Percentiles rank a stretch among this genome's conserved stretches.
Conservation (phyloP, 2,113 vertebrate species). For the Laticauda colubrina region DNA sequence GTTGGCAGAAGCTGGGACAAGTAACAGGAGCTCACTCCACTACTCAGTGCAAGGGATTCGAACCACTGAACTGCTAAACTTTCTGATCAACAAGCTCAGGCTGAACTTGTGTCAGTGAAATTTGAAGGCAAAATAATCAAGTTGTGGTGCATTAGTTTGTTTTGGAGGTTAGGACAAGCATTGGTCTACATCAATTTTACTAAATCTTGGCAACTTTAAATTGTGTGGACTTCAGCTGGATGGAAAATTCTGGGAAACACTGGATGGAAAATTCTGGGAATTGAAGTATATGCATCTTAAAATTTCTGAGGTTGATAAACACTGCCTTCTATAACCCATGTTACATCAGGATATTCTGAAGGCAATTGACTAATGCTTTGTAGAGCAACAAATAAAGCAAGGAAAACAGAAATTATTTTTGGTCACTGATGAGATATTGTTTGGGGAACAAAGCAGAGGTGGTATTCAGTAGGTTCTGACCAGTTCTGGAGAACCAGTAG, state of each 20-base stretch:
- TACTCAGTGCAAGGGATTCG: too few species aligned
- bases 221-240: background rate
- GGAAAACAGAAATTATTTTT: slow-evolving; percentile 23
- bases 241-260: too few species aligned
- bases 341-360: background rate
- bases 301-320: background rate
- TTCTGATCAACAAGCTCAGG: background rate
- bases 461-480: too few species aligned
- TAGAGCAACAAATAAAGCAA: slow-evolving; percentile 9
- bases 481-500: too few species aligned
- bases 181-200: background rate
- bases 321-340: background rate
- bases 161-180: background rate
- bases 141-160: background rate
- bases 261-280: background rate
- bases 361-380: slow-evolving; percentile 20
- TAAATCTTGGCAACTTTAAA: background rate
- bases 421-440: background rate
- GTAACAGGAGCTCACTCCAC: too few species aligned
- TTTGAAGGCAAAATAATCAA: background rate
- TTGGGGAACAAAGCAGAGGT: background rate
- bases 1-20: too few species aligned
- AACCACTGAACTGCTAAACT: too few species aligned
- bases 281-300: background rate
- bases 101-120: background rate